Evolutionary conservation across 2,888 invertebrate genomes (phyloP).

Genomic region (Teleogryllus oceanicus): DNA sequence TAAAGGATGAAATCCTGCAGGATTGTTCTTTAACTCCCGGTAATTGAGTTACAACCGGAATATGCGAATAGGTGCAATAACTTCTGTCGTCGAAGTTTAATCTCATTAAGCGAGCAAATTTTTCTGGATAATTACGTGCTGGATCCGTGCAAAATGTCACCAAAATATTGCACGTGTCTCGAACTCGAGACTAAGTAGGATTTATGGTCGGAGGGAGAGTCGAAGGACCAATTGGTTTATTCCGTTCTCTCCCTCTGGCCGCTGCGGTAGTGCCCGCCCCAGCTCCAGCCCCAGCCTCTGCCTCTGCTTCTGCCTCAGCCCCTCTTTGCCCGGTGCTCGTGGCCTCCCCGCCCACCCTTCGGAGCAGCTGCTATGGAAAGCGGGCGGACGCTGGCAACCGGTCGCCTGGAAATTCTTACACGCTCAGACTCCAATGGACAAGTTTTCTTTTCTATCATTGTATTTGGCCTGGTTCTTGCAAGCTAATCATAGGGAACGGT

Average conservation of each 20-base stretch:
- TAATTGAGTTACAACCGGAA: not conserved
- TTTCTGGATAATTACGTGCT: slow-evolving; percentile 18
- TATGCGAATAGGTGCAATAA: slow-evolving; percentile 9
- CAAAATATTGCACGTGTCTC: slow-evolving; percentile 7
- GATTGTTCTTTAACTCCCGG: slow-evolving; percentile 1
- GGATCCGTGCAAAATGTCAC: slow-evolving; percentile 18
- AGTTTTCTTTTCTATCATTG: no score
- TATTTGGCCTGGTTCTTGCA: no score
- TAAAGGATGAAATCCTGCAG: slow-evolving; percentile 11
- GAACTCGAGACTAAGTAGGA: slow-evolving; percentile 6
- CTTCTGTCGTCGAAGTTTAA: slow-evolving; percentile 18
- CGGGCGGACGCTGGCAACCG: no score
- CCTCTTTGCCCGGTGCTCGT: not conserved
- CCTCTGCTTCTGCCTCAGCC: not conserved
- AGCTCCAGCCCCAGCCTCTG: not conserved
- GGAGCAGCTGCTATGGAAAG: no score
- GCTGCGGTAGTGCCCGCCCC: not conserved
- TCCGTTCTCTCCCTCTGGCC: not conserved
- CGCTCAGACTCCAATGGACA: no score
- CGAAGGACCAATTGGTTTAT: slow-evolving; percentile 18
- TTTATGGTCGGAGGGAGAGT: slow-evolving; percentile 18
- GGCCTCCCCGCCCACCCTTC: no score
- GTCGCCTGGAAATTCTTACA: no score
- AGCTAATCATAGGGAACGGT: no score
- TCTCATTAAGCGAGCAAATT: slow-evolving; percentile 10